Percentiles rank a stretch among this genome's conserved stretches.
Conservation (phyloP, 2,113 vertebrate genomes). For the human (Homo sapiens) region GRCh38 chr6:64825001-64825500, state of each 20-base stretch:
- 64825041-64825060: background rate
- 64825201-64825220: background rate
- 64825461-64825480: no score
- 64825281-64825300: background rate
- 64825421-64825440: no score
- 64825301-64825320: background rate
- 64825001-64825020: background rate
- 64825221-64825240: background rate
- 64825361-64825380: background rate
- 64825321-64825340: background rate
- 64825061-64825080: background rate
- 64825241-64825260: background rate
- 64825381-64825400: no score
- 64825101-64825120: background rate
- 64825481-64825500: no score
- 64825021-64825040: background rate
- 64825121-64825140: background rate
- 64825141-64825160: background rate
- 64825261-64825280: background rate
- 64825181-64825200: background rate
- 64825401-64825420: no score
- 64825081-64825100: background rate
- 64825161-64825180: background rate
- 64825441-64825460: no score
- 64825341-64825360: background rate